phyloP scores from a whole-genome alignment of 2,888 invertebrate genomes.

The Cosmia trapezina region DNA sequence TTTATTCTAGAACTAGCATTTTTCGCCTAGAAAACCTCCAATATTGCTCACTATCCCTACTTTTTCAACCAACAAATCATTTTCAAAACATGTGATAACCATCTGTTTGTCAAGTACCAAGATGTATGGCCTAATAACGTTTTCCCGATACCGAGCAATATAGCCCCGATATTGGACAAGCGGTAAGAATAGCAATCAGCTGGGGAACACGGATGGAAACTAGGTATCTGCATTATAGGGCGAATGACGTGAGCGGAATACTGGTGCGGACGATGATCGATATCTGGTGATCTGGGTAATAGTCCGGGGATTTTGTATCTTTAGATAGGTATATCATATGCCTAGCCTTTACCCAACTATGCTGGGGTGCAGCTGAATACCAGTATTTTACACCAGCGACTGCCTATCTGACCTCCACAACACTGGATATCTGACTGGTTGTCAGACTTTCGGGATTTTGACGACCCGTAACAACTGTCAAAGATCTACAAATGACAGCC shows the following conservation, averaged over 20 bases:
- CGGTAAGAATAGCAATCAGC: constrained; percentile 82
- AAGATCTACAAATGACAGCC: too few species aligned
- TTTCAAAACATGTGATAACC: constrained; percentile 62
- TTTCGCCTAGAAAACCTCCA: neutral
- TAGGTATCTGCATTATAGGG: constrained; percentile 76
- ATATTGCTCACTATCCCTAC: neutral
- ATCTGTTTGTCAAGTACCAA: constrained; percentile 63
- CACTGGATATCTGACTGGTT: too few species aligned
- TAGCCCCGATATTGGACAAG: constrained; percentile 75
- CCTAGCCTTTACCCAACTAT: too few species aligned
- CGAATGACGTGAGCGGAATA: constrained; percentile 73
- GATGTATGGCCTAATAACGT: constrained; percentile 68
- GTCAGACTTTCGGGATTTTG: too few species aligned
- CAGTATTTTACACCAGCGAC: too few species aligned
- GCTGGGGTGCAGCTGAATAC: too few species aligned
- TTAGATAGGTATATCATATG: neutral
- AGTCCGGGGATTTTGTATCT: constrained; percentile 13
- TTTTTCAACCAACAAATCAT: constrained; percentile 54
- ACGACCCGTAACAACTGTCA: too few species aligned
- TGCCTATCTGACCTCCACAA: too few species aligned
- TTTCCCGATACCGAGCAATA: constrained; percentile 69
- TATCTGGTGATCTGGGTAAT: constrained; percentile 54
- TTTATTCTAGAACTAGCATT: neutral
- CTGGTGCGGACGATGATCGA: constrained; percentile 59
- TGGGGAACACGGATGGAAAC: constrained; percentile 67